Evolutionary conservation across 2,888 invertebrate species (phyloP), one percentile per base, ranked within the genome.

Genomic region (Aspidapion aeneum): DNA sequence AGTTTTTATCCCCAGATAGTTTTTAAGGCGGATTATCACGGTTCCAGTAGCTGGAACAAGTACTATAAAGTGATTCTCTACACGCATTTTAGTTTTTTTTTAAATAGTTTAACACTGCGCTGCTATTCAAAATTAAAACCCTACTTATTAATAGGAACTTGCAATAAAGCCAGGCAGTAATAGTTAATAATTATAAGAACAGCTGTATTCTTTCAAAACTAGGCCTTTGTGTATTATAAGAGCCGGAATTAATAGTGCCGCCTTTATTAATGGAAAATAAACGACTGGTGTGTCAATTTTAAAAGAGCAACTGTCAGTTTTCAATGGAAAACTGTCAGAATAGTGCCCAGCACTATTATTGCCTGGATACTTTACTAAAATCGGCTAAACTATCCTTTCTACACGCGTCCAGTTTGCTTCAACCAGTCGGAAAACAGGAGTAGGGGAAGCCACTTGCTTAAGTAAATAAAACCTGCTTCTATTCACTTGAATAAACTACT

Each of bases 391-490:
- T 35, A 35, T 35, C 35, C 35, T 35, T 3, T 35, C 59, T 59
- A 59, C 21, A 59, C 51, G 59, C 18, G 52, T 51, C 20, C 50
- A 59, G 19, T 59, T 59, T n/a, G 51, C 50, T 51, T 52, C 59
- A 50, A 12, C 18, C 51, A 59, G 52, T 59, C 51, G 20, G 20
- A 59, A 59, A 59, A 51, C 59, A 50, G 51, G 59, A 59, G 52
- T 52, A 51, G 59, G 59, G 51, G 52, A 51, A 59, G 59, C 59
- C 52, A 59, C 52, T 59, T 51, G 52, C 17, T 59, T 19, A 19
- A 59, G 51, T 51, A 59, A 50, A 59, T 59, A 59, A 17, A 58
- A 58, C 50, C 66, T 67, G 63, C 62, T 65, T 63, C 63, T 69
- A 69, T 66, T 67, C 58, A 61, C 61, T 64, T 58, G 50, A 58